Evolutionary conservation across 2,797 vertebrate genomes (phyloP).

Genomic region (Scomberomorus guttatus): DNA sequence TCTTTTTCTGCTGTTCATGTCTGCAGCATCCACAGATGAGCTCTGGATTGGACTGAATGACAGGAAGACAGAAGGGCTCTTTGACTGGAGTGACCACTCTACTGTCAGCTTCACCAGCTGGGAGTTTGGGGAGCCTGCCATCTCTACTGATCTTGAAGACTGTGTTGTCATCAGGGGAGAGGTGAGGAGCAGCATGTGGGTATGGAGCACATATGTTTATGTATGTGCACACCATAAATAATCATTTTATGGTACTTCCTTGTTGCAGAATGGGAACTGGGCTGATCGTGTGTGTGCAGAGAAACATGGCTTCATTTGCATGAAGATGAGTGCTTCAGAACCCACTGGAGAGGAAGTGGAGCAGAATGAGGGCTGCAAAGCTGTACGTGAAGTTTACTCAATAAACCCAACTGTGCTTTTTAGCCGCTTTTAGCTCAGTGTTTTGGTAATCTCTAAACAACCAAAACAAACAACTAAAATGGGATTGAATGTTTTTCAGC

Average conservation of each 20-base stretch:
- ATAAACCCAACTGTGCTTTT: too few relatives aligned
- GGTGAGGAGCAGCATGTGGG: conserved; percentile 74
- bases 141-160: conserved; percentile 84
- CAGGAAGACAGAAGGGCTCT: conserved; percentile 89
- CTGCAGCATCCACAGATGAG: conserved; percentile 86
- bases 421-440: too few relatives aligned
- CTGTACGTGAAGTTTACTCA: conserved; percentile 83
- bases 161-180: conserved; percentile 92
- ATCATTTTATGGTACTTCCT: background rate
- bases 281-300: conserved; percentile 89
- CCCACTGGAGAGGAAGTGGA: conserved; percentile 62
- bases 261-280: conserved; percentile 91
- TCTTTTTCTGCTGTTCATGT: background rate
- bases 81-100: conserved; percentile 94
- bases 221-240: background rate
- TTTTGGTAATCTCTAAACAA: too few relatives aligned
- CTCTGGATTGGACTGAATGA: conserved; percentile 97
- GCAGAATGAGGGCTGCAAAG: conserved; percentile 85
- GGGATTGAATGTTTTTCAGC: too few relatives aligned
- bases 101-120: conserved; percentile 90
- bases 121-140: conserved; percentile 88
- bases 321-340: conserved; percentile 83
- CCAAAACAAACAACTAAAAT: too few relatives aligned
- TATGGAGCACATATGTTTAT: background rate
- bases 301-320: conserved; percentile 91